phyloP scores from a whole-genome alignment of 2,113 vertebrate species.

The Beaufortia kweichowensis region DNA sequence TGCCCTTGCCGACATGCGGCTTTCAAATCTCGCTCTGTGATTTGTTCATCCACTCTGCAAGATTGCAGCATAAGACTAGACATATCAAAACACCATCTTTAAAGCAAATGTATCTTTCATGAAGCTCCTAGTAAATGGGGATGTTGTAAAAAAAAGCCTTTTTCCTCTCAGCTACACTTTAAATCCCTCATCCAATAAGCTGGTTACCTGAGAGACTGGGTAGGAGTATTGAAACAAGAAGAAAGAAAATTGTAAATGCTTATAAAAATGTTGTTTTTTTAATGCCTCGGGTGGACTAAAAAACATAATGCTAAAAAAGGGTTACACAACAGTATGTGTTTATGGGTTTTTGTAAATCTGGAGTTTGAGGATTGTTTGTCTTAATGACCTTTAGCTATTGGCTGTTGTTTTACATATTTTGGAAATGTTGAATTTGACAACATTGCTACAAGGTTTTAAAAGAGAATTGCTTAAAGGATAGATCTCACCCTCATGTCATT shows the following conservation, averaged over 20 bases:
- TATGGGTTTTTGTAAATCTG: conserved; percentile 18
- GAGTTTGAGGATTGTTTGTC: conserved; percentile 4
- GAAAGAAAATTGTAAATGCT: not conserved
- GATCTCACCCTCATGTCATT: too few species aligned
- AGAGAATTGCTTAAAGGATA: conserved; percentile 15
- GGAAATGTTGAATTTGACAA: not conserved
- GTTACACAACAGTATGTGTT: not conserved
- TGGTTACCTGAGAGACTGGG: conserved; percentile 28
- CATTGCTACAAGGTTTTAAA: not conserved
- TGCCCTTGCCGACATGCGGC: not conserved
- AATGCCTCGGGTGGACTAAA: conserved; percentile 3
- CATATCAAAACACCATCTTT: not conserved
- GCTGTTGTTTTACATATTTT: not conserved
- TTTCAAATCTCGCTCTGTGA: conserved; percentile 28
- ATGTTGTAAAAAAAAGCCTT: not conserved
- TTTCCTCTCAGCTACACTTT: not conserved
- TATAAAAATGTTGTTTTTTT: conserved; percentile 10
- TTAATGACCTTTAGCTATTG: not conserved
- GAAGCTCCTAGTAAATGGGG: not conserved
- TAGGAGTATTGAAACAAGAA: conserved; percentile 32
- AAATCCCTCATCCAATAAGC: not conserved
- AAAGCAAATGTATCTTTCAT: not conserved
- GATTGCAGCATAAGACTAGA: not conserved
- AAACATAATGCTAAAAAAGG: not conserved
- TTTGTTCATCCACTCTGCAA: conserved; percentile 4